A percentile compares a stretch with the other conserved stretches of the same genome.
These are phyloP conservation scores for Eriosoma lanigerum DNA, from an alignment of 1,140 invertebrate genomes.

Conservation along the genomic window DNA sequence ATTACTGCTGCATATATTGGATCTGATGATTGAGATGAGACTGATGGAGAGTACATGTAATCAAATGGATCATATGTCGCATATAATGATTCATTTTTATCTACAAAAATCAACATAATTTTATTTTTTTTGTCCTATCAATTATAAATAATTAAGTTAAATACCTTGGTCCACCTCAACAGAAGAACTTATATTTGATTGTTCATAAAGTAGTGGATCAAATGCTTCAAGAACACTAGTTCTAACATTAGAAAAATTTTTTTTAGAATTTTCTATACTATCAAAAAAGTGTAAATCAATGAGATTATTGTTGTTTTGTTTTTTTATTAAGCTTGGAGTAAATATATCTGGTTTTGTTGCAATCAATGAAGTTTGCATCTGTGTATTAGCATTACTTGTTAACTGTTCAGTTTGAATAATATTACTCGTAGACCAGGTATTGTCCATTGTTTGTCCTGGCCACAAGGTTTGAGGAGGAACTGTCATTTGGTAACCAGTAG, in stretches of 20 bases:
- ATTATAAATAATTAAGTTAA: neutral
- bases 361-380: neutral
- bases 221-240: conserved; percentile 74
- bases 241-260: conserved; percentile 57
- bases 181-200: neutral
- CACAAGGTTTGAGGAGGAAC: conserved; percentile 42
- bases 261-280: conserved; percentile 44
- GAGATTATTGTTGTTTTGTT: conserved; percentile 63
- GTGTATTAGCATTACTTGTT: neutral
- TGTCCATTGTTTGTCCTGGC: conserved; percentile 10
- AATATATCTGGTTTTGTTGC: conserved; percentile 25
- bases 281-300: conserved; percentile 63
- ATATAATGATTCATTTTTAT: conserved; percentile 63
- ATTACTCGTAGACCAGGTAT: conserved; percentile 12
- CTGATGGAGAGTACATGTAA: conserved; percentile 68
- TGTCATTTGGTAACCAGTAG: conserved; percentile 46
- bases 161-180: conserved; percentile 30
- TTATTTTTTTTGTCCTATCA: neutral
- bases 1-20: conserved; percentile 72
- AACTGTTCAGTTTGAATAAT: conserved; percentile 21
- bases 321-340: conserved; percentile 61
- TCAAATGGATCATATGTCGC: conserved; percentile 85
- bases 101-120: conserved; percentile 12
- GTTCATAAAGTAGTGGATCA: conserved; percentile 69
- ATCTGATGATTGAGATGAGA: conserved; percentile 70